Base-by-base conservation (phyloP, 2,888 invertebrate species). In the Nomada lathburiana region DNA sequence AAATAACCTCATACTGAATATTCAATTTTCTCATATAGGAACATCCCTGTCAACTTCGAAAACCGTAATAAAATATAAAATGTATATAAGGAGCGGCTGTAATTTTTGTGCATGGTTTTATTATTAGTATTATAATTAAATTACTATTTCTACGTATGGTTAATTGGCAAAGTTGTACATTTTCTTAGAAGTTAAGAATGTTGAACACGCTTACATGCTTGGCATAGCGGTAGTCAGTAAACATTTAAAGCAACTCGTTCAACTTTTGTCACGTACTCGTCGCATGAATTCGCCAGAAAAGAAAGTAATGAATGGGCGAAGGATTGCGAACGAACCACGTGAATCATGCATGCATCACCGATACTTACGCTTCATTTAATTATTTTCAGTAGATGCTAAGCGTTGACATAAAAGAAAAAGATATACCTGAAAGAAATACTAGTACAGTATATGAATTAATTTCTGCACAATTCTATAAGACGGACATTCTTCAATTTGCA, bases 261-360 rank as follows among this genome's bases (percentile, higher is more conserved):
- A 29, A 20, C 18, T 44, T 55, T 44, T 20, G 50, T 72, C 71
- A 72, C 71, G 71, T 53, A 26, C 10, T 20, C 13, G 44, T 64
- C 73, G 47, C 73, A 44, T 73, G 64, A 26, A 13, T 47, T 57
- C 53, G 26, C 20, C 64, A 7, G 44, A 44, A 53, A 53, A 13
- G 36, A 36, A 36, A 36, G 36, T 36, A 36, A 0, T 36, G 36
- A 36, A 36, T 36, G 36, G 7, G 36, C 36, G 36, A 36, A 36
- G 36, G 7, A 36, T 7, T 36, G 36, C 36, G 36, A 36, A 36
- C 36, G 36, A 36, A 7, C 36, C 36, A 36, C 36, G 36, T 36
- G 36, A 7, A 7, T 7, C 36, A 36, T 36, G 36, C 36, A 7
- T 36, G 36, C 36, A 36, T 36, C 36, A 5, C 36, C 36, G 36